Base-by-base conservation (phyloP, 1,140 invertebrate genomes). In the Pteromalus puparum region DNA sequence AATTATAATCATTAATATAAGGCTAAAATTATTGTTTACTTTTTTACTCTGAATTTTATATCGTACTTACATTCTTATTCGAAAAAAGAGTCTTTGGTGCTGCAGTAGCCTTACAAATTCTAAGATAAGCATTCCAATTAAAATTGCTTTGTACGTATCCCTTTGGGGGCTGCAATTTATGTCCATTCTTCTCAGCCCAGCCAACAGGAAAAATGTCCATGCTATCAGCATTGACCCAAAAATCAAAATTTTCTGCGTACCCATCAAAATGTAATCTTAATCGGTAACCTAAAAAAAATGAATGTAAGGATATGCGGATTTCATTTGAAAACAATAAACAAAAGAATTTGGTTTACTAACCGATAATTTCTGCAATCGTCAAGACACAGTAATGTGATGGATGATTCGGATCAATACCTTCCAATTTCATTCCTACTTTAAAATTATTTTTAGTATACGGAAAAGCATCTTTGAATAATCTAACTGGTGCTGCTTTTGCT, bases 191-290 rank as follows among this genome's bases (percentile, higher is more conserved):
- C 87, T 98, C 97, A 89, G 98, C 98, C 97, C 97, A 99, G n/a
- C 98, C 97, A 61, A 96, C 95, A 10, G 97, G 98, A 92, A 99
- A 99, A 61, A 99, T 97, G 90, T 98, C 96, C 87, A 95, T 94
- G 1, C 97, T 98, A 90, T 99, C 97, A 0, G 97, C 96, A 93
- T 99, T 98, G 15, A 96, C 95, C 98, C 98, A 99, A 92, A 98
- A 99, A 93, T 99, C 98, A 91, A 97, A 97, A 89, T 96, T 95
- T 85, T 97, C 96, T 0, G 97, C 95, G 91, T 97, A 99, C 4
- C 97, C 98, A 93, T 99, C 98, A 93, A 99, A 99, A 92, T 98
- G 97, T 7, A 99, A 93, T 81, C 97, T 94, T 88, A 99, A 93
- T 53, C 98, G 94, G 90, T 97, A 97, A 30, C 97, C 97, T 94